Percentiles rank a stretch among this genome's conserved stretches.
These are phyloP conservation scores for Leptodactylus fuscus DNA, from an alignment of 2,113 vertebrate genomes.

Conservation along the genomic window DNA sequence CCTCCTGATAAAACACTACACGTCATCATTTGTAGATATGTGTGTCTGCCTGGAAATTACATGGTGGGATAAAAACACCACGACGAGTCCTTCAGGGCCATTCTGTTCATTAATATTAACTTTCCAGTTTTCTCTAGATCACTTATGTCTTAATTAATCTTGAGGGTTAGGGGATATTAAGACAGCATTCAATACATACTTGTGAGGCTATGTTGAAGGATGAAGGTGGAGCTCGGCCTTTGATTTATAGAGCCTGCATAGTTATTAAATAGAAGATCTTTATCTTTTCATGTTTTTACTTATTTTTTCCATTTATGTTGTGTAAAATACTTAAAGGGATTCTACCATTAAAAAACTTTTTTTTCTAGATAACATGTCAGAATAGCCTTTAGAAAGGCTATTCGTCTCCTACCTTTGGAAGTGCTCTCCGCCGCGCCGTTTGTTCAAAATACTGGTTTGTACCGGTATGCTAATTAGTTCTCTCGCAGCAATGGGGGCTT, in stretches of 20 bases:
- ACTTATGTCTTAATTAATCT: conserved; percentile 9
- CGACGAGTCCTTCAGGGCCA: not conserved
- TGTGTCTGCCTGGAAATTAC: not conserved
- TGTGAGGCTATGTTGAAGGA: not conserved
- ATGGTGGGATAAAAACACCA: not conserved
- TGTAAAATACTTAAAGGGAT: no score
- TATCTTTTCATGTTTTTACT: not conserved
- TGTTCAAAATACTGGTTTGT: no score
- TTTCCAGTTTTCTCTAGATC: not conserved
- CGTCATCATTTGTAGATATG: not conserved
- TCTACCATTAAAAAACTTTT: no score
- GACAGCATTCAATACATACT: not conserved
- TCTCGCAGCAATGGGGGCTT: no score
- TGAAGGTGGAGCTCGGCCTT: not conserved
- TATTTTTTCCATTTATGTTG: no score
- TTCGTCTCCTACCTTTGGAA: no score
- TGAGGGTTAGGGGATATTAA: not conserved
- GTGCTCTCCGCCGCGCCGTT: no score
- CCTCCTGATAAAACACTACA: not conserved
- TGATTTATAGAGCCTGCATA: not conserved
- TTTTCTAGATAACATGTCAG: no score
- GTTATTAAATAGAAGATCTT: not conserved
- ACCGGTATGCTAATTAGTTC: no score
- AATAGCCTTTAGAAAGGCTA: no score
- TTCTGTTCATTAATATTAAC: not conserved